These are phyloP conservation scores for Ophion ventricosus DNA, from an alignment of 2,888 invertebrate genomes.

Conservation along the genomic window DNA sequence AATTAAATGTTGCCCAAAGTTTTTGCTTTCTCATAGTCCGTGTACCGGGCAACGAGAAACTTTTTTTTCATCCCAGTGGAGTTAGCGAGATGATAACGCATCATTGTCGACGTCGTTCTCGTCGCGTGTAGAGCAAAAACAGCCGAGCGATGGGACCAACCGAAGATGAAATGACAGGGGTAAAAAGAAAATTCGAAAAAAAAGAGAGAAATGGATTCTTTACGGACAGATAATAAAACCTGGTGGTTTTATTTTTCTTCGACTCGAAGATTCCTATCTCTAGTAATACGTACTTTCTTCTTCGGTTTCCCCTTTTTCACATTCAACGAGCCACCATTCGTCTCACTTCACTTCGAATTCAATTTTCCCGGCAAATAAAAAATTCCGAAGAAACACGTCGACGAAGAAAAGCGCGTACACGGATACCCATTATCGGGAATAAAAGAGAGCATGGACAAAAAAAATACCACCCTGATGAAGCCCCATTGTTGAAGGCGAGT, in stretches of 20 bases:
- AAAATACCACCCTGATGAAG: constrained; percentile 52
- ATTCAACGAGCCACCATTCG: constrained; percentile 37
- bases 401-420: not conserved
- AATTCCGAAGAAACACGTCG: constrained; percentile 47
- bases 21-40: constrained; percentile 4
- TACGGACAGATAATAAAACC: constrained; percentile 33
- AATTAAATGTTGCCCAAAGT: constrained; percentile 68
- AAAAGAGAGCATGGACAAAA: constrained; percentile 20
- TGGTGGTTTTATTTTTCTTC: constrained; percentile 21
- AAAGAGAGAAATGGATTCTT: constrained; percentile 31
- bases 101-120: constrained; percentile 22
- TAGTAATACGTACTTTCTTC: constrained; percentile 4
- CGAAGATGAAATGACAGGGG: not conserved
- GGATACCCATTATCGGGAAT: not conserved
- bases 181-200: not conserved
- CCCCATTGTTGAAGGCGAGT: constrained; percentile 59
- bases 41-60: not conserved
- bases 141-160: not conserved
- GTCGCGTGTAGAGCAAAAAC: not conserved
- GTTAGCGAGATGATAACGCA: not conserved
- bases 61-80: constrained; percentile 11
- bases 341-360: constrained; percentile 42
- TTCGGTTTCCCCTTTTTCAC: not conserved
- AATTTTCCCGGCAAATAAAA: constrained; percentile 48
- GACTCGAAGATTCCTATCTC: constrained; percentile 10